Conservation (phyloP, 1,140 invertebrate species). For the Coelopa frigida region DNA sequence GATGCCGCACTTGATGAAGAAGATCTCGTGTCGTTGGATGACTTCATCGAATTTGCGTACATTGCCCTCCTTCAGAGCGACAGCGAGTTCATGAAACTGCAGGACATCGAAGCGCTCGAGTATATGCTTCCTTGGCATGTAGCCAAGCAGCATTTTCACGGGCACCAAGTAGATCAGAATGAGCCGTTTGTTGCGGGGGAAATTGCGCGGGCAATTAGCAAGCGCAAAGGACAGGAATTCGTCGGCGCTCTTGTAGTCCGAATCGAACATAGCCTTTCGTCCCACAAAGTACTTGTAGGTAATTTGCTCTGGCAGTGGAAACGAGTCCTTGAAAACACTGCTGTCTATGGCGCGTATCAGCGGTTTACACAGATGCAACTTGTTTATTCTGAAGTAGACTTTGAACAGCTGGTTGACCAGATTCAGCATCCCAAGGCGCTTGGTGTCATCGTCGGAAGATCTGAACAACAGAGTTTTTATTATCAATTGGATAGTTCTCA, state of each 20-base stretch:
- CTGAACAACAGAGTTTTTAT: conserved; percentile 35
- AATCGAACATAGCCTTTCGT: conserved; percentile 96
- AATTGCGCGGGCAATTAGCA: conserved; percentile 76
- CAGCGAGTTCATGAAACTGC: conserved; percentile 82
- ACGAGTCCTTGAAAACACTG: conserved; percentile 79
- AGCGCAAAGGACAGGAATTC: conserved; percentile 90
- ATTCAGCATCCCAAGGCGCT: conserved; percentile 91
- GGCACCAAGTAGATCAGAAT: conserved; percentile 95
- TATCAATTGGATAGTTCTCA: too few relatives aligned
- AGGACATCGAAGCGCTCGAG: conserved; percentile 84
- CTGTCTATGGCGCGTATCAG: conserved; percentile 93
- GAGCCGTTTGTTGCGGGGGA: conserved; percentile 81
- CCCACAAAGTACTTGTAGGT: conserved; percentile 98
- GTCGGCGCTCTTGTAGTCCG: conserved; percentile 87
- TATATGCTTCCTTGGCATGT: conserved; percentile 72
- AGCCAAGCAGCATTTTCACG: conserved; percentile 93
- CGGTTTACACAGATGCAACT: conserved; percentile 93
- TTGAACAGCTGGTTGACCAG: conserved; percentile 96
- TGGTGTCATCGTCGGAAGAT: conserved; percentile 80
- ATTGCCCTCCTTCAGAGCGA: conserved; percentile 84
- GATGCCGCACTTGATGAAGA: conserved; percentile 92
- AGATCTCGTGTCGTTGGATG: conserved; percentile 77
- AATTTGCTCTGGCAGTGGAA: conserved; percentile 78
- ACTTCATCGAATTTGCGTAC: conserved; percentile 75
- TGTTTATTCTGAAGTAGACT: conserved; percentile 96